Conservation (phyloP, 2,113 vertebrate genomes). For the Calidris pugnax region DNA sequence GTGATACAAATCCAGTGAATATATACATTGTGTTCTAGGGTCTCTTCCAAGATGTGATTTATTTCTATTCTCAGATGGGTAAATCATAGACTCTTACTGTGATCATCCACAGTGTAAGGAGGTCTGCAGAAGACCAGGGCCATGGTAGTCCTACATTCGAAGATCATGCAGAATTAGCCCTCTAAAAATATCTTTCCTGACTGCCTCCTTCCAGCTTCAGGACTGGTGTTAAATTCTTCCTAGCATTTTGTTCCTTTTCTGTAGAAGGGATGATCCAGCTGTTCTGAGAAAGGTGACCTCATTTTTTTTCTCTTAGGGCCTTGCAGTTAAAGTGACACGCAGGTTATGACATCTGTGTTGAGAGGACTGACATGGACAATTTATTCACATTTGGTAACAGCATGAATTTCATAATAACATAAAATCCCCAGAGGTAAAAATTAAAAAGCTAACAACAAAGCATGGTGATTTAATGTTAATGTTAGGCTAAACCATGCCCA, state of each 20-base stretch:
- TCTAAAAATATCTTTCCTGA: neutral
- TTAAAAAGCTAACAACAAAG: neutral
- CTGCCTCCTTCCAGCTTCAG: neutral
- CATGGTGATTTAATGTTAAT: neutral
- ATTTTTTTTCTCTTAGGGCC: neutral
- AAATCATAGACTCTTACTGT: neutral
- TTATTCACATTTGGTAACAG: neutral
- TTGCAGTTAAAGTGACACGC: neutral
- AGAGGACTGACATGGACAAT: neutral
- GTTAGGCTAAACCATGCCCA: neutral
- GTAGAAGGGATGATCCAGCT: neutral
- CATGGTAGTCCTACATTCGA: neutral
- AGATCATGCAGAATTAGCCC: neutral
- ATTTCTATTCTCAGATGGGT: neutral
- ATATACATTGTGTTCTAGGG: neutral
- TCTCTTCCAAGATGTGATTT: neutral
- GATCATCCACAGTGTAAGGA: neutral
- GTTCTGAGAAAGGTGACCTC: neutral
- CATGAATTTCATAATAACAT: neutral
- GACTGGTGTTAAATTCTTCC: neutral
- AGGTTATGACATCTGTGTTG: neutral
- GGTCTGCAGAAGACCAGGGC: neutral
- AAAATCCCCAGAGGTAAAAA: slow-evolving; percentile 1
- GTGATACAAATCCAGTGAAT: neutral
- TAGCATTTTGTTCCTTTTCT: neutral